Percentiles rank a stretch among this genome's conserved stretches.
Conservation (phyloP, 2,113 vertebrate genomes). For the Limnothrissa miodon region DNA sequence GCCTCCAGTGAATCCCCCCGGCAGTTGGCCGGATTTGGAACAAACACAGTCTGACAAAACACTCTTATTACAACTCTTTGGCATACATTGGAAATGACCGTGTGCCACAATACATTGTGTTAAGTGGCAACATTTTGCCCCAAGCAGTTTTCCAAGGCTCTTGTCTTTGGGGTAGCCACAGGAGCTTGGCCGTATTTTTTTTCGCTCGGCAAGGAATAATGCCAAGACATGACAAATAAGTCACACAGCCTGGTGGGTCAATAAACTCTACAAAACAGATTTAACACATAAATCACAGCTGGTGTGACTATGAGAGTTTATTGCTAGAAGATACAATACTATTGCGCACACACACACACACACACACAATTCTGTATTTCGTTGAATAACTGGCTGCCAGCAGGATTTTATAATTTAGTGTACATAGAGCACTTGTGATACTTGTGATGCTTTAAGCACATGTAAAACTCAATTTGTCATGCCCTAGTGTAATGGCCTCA, state of each 20-base stretch:
- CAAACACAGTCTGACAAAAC: neutral
- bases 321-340: neutral
- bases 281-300: constrained; percentile 29
- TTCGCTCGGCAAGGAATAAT: neutral
- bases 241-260: neutral
- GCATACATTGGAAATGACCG: constrained; percentile 6
- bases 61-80: neutral
- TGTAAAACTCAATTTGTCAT: neutral
- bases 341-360: constrained; percentile 22
- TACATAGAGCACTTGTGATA: neutral
- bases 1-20: neutral
- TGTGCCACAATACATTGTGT: constrained; percentile 8
- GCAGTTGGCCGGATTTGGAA: neutral
- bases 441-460: neutral
- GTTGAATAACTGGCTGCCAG: neutral
- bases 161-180: neutral
- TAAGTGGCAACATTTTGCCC: neutral
- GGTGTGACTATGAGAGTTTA: neutral
- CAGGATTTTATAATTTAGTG: neutral
- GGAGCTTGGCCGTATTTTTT: neutral
- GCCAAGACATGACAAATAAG: neutral
- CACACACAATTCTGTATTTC: neutral
- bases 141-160: neutral
- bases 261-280: neutral
- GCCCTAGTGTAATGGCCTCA: constrained; percentile 14